A percentile compares a stretch with the other conserved stretches of the same genome.
Conservation (phyloP, 2,888 invertebrate genomes). For the Anthophora plumipes region DNA sequence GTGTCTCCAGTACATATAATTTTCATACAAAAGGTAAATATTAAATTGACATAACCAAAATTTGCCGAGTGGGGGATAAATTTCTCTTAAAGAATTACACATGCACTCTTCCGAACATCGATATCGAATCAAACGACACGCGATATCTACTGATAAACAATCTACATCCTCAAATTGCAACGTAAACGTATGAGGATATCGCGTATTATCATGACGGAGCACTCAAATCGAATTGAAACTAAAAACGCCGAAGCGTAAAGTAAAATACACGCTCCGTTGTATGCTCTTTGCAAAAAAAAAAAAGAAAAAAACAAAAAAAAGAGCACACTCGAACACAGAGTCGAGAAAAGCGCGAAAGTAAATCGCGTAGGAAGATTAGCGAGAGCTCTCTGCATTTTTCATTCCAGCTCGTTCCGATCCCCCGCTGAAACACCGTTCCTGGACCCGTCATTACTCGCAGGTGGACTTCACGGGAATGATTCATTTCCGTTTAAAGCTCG, state of each 20-base stretch:
- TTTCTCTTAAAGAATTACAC: no score
- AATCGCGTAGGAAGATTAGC: constrained; percentile 45
- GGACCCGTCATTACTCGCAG: constrained; percentile 38
- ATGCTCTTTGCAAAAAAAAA: no score
- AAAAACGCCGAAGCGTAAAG: background rate
- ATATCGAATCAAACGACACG: background rate
- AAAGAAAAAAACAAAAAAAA: no score
- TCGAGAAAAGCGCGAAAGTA: constrained; percentile 38
- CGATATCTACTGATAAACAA: background rate
- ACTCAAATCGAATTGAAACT: background rate
- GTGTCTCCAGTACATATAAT: no score
- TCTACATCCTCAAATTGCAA: background rate
- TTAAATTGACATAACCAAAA: no score
- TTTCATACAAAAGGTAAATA: no score
- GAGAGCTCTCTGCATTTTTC: constrained; percentile 24
- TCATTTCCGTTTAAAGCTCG: constrained; percentile 57
- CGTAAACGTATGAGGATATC: background rate
- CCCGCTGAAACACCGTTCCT: constrained; percentile 11
- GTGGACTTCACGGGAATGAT: constrained; percentile 52
- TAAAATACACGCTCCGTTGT: background rate
- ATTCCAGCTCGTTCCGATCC: constrained; percentile 21
- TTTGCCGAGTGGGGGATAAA: no score
- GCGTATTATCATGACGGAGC: background rate
- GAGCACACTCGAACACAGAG: no score
- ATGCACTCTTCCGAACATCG: no score